Base-by-base conservation (phyloP, 1,140 invertebrate species). In the Papilio xuthus region DNA sequence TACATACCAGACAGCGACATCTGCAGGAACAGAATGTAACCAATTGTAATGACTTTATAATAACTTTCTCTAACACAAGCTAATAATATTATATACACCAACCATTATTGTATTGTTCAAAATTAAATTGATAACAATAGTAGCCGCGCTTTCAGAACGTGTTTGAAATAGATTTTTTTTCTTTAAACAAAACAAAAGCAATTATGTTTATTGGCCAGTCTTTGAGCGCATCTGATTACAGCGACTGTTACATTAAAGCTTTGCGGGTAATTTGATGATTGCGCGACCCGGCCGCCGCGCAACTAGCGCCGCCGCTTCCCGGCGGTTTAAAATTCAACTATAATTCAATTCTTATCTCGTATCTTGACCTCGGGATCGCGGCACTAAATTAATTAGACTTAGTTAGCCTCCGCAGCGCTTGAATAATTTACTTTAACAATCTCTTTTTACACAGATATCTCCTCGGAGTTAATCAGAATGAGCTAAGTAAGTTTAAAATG, bases 361-460 rank as follows among this genome's bases (percentile, higher is more conserved):
- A 82, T 82, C 81, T 81, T 78, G 81, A 82, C 81, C 81, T 77
- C 81, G 72, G 72, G 76, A 82, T 82, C 77, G 60, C 56, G 53
- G 28, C 74, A 70, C 71, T 82, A 82, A 82, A 75, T 82, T 82
- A 82, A 82, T 82, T 82, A 82, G 81, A 76, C 76, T 80, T 76
- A 80, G 81, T 82, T 80, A 80, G 81, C 81, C 78, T 78, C 78
- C 78, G 81, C 81, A 82, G 75, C 78, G 81, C 77, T 77, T 78
- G 44, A 72, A 77, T 82, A 82, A 82, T 80, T 82, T 78, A 82
- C 81, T 79, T 82, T 79, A 82, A 82, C 81, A 79, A 82, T 79
- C 81, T 79, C 80, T 82, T 82, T 79, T 82, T 79, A 79, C 78
- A 78, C 72, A 75, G 81, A 82, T 81, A 81, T 79, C 80, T 79